phyloP scores from a whole-genome alignment of 2,797 vertebrate genomes.

The Thripadectes ignobilis region DNA sequence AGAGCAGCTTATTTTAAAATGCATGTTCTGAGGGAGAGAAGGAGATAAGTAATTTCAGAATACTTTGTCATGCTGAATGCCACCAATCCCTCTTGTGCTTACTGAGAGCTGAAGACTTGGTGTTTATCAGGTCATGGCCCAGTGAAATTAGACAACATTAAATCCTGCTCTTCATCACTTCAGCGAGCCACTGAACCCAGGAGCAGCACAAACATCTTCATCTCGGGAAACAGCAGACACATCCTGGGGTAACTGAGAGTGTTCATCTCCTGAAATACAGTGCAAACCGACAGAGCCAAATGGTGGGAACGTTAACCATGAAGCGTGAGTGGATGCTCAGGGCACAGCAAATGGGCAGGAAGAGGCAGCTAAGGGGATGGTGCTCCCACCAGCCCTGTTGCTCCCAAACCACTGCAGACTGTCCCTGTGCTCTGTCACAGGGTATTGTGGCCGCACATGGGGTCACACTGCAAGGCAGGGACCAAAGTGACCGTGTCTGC shows the following conservation, averaged over 20 bases:
- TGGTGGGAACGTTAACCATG: background rate
- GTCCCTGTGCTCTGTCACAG: background rate
- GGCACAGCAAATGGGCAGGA: background rate
- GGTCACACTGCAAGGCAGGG: background rate
- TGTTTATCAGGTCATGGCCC: background rate
- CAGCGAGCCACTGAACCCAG: background rate
- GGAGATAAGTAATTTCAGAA: background rate
- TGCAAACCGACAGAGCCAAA: background rate
- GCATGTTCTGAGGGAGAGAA: background rate
- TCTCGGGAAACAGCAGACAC: background rate
- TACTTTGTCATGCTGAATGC: background rate
- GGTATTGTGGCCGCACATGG: accelerated
- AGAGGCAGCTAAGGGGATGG: background rate
- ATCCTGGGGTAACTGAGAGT: background rate
- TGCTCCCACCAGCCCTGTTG: background rate
- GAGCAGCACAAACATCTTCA: background rate
- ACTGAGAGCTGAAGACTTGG: background rate
- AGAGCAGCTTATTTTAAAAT: background rate
- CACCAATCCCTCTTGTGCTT: background rate
- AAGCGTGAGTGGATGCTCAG: background rate
- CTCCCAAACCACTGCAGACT: background rate
- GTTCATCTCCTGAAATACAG: background rate
- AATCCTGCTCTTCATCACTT: background rate
- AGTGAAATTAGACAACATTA: background rate
- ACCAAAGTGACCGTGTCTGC: background rate